Evolutionary conservation across 2,113 vertebrate genomes (phyloP).

Genomic region (Ranitomeya variabilis): DNA sequence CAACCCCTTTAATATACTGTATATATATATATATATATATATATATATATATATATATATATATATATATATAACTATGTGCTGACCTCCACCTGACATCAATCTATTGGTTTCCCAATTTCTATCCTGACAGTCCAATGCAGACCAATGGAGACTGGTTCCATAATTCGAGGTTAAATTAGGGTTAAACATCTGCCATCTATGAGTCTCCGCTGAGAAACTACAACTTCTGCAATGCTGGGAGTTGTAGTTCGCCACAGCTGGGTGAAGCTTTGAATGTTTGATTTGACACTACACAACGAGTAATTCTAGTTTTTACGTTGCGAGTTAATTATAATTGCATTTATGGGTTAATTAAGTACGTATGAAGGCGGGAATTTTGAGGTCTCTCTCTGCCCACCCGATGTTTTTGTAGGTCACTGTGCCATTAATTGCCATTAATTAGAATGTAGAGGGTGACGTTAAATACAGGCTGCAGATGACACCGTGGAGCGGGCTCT

Average conservation of each 20-base stretch:
- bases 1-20: too few species aligned
- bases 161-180: neutral
- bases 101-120: neutral
- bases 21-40: too few species aligned
- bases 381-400: neutral
- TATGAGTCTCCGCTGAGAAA: neutral
- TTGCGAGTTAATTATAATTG: neutral
- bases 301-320: neutral
- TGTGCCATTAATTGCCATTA: constrained; percentile 40
- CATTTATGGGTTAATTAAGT: neutral
- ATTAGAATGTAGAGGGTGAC: neutral
- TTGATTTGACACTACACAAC: neutral
- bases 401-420: constrained; percentile 22
- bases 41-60: too few species aligned
- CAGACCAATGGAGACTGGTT: neutral
- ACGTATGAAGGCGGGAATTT: neutral
- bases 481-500: neutral
- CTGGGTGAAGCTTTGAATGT: neutral
- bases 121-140: neutral
- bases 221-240: neutral
- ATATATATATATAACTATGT: neutral
- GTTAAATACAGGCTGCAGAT: constrained; percentile 7
- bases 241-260: neutral
- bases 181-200: neutral
- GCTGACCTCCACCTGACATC: neutral